Conservation (phyloP, 2,888 invertebrate genomes). For the Lapara coniferarum region DNA sequence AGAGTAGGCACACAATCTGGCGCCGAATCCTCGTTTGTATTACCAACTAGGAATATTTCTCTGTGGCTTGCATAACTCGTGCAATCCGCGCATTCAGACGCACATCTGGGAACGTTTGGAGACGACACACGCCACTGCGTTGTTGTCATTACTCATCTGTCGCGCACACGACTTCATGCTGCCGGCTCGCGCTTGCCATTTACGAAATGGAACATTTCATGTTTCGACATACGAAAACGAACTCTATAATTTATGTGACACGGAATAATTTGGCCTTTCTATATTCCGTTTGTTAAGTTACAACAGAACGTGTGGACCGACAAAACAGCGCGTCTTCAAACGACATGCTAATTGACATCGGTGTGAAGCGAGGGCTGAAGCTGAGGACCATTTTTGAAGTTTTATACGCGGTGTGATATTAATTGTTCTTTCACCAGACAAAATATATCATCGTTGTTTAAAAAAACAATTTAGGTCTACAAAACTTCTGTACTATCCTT, state of each 20-base stretch:
- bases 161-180: conserved; percentile 75
- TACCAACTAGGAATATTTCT: conserved; percentile 55
- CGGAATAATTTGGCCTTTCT: conserved; percentile 46
- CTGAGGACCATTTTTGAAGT: conserved; percentile 57
- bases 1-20: conserved; percentile 43
- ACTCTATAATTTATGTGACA: conserved; percentile 56
- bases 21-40: conserved; percentile 51
- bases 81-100: conserved; percentile 67
- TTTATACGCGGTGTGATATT: conserved; percentile 48
- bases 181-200: conserved; percentile 55
- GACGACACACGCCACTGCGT: conserved; percentile 71
- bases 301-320: conserved; percentile 50
- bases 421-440: conserved; percentile 32
- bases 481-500: neutral
- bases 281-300: conserved; percentile 45
- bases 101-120: conserved; percentile 75
- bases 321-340: conserved; percentile 75
- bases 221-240: conserved; percentile 51
- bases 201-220: conserved; percentile 61
- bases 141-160: conserved; percentile 83
- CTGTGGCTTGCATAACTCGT: conserved; percentile 66
- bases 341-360: conserved; percentile 80
- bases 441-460: neutral
- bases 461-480: neutral
- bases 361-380: conserved; percentile 66